Conservation (phyloP, 2,888 invertebrate species). For the Rhamnusium bicolor region DNA sequence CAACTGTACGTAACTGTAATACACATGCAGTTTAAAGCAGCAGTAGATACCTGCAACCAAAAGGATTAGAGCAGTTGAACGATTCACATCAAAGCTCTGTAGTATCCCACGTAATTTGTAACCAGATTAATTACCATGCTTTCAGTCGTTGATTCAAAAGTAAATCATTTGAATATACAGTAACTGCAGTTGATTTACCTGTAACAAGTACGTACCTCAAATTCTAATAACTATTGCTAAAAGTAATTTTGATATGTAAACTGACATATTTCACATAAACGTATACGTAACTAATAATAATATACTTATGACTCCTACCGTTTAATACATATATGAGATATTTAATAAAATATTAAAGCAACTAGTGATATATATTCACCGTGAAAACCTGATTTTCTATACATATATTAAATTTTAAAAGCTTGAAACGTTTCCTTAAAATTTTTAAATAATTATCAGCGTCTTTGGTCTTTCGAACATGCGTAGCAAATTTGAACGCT, state of each 20-base stretch:
- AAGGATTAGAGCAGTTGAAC: constrained; percentile 52
- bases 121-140: constrained; percentile 31
- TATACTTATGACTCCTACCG: too few relatives aligned
- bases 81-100: constrained; percentile 51
- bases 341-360: background rate
- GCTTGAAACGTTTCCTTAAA: too few relatives aligned
- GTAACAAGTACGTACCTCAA: background rate
- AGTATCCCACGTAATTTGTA: constrained; percentile 24
- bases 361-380: too few relatives aligned
- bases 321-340: background rate
- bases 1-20: constrained; percentile 9
- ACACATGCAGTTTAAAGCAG: constrained; percentile 12
- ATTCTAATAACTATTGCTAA: background rate
- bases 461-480: too few relatives aligned
- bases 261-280: background rate
- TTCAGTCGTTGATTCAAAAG: constrained; percentile 13
- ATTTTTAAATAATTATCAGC: too few relatives aligned
- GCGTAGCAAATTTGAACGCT: too few relatives aligned
- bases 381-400: too few relatives aligned
- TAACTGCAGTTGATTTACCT: background rate
- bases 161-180: constrained; percentile 7
- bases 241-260: background rate
- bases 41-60: constrained; percentile 38
- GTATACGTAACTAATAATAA: too few relatives aligned
- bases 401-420: too few relatives aligned